These are phyloP conservation scores for Buceros bicornis DNA, from an alignment of 2,797 vertebrate genomes.

Conservation along the genomic window DNA sequence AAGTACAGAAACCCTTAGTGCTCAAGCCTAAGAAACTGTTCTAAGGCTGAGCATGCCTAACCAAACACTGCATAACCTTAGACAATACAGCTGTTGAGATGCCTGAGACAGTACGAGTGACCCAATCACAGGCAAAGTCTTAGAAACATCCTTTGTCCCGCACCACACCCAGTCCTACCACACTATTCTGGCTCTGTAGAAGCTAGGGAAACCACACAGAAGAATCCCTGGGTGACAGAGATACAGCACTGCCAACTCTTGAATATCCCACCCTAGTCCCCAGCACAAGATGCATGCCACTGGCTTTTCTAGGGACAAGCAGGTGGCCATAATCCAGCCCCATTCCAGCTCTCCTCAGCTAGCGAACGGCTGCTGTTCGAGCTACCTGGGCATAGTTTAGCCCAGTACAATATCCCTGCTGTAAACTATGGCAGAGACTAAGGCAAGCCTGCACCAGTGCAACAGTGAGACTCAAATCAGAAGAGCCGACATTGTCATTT, in stretches of 20 bases:
- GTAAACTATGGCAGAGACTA: background rate
- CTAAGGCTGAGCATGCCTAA: background rate
- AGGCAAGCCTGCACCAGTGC: background rate
- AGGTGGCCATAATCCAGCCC: background rate
- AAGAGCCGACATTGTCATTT: background rate
- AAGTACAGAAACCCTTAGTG: background rate
- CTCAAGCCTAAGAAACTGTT: background rate
- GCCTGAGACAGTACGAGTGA: background rate
- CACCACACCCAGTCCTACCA: background rate
- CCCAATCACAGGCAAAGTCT: background rate
- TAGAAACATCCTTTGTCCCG: background rate
- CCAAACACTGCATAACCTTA: background rate
- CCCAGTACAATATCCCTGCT: background rate
- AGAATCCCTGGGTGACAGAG: background rate
- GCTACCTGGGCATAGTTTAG: background rate
- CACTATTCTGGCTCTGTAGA: background rate
- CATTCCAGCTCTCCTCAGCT: background rate
- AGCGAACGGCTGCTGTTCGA: fast-evolving
- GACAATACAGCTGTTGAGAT: background rate
- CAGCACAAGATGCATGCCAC: background rate
- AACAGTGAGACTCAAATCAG: background rate
- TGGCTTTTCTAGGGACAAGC: background rate
- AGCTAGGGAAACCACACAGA: background rate
- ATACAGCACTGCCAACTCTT: background rate
- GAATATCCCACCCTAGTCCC: background rate